These are phyloP conservation scores for Romanogobio albipinnatus DNA, from an alignment of 2,113 vertebrate species.

Conservation along the genomic window DNA sequence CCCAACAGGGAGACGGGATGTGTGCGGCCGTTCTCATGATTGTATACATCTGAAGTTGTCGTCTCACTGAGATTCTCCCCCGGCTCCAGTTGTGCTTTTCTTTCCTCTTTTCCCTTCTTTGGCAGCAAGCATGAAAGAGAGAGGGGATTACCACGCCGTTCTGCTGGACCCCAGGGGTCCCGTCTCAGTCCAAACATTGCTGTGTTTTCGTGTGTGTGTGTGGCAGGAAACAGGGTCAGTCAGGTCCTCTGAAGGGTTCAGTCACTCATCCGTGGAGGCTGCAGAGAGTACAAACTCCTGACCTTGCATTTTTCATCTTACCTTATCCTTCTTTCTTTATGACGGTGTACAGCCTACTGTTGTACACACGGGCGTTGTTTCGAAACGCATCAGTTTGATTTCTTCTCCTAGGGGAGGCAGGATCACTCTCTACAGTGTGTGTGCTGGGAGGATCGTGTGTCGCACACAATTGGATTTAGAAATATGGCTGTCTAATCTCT, in stretches of 20 bases:
- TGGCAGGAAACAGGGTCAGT: conserved; percentile 42
- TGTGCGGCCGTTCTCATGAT: not conserved
- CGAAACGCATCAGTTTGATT: not conserved
- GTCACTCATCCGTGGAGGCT: conserved; percentile 39
- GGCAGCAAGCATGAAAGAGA: conserved; percentile 2
- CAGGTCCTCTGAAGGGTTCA: conserved; percentile 9
- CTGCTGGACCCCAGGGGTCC: conserved; percentile 15
- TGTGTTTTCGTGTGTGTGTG: conserved; percentile 25
- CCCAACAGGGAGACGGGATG: conserved; percentile 6
- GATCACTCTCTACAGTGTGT: not conserved
- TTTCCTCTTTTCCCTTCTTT: conserved; percentile 25
- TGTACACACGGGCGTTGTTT: not conserved
- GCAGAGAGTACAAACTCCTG: not conserved
- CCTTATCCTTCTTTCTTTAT: not conserved
- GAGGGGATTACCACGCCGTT: conserved; percentile 44
- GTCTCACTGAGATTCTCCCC: not conserved
- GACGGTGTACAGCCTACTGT: not conserved
- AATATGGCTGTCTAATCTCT: no score
- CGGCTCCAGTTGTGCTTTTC: conserved; percentile 2
- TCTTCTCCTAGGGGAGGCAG: not conserved
- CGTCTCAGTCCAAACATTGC: conserved; percentile 49
- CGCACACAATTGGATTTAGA: no score
- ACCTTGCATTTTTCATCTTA: not conserved
- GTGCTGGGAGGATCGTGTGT: not conserved
- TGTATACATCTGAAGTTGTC: conserved; percentile 16